Base-by-base conservation (phyloP, 2,888 invertebrate species). In the Meiosimyza platycephala region DNA sequence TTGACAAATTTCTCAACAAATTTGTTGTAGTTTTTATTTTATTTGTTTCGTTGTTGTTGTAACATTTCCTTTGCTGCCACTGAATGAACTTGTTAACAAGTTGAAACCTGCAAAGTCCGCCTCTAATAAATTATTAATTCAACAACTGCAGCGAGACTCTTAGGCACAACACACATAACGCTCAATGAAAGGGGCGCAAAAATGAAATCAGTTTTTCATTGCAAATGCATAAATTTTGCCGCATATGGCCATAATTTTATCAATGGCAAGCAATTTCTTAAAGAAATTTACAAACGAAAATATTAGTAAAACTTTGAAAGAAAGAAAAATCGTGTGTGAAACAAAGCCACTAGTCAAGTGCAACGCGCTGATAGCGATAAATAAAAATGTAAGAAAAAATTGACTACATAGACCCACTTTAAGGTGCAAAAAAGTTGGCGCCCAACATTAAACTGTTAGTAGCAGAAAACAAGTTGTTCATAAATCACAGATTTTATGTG, bases 1-100 rank as follows among this genome's bases (percentile, higher is more conserved):
- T 50, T 52, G 69, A 69, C 69, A 69, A 69, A 69, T 69, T 69
- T 69, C 33, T 15, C 62, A 33, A 69, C 60, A 18, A 51, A 60
- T 60, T 69, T 60, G n/a, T 13, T n/a, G 52, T 13, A 40, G 9
- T 40, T 40, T 40, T 6, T 40, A 7, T 1, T 40, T 6, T 40
- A 4, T 6, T 40, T 40, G 40, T 40, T 6, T 40, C 4, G 40
- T 40, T 40, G 6, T 40, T 40, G 40, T 40, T 40, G 40, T 40
- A 9, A 9, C 40, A 40, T 40, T 40, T 40, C 40, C 40, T 40
- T 40, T 40, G 51, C 15, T 69, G 60, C 62, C 55, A 33, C 15
- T 47, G 7, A 52, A 15, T 51, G 13, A 51, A n/a, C 51, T 18
- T n/a, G 15, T 52, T 33, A 66, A 66, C 66, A 28, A 66, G 13